Evolutionary conservation across 2,888 invertebrate species (phyloP).

Genomic region (Apeira syringaria): DNA sequence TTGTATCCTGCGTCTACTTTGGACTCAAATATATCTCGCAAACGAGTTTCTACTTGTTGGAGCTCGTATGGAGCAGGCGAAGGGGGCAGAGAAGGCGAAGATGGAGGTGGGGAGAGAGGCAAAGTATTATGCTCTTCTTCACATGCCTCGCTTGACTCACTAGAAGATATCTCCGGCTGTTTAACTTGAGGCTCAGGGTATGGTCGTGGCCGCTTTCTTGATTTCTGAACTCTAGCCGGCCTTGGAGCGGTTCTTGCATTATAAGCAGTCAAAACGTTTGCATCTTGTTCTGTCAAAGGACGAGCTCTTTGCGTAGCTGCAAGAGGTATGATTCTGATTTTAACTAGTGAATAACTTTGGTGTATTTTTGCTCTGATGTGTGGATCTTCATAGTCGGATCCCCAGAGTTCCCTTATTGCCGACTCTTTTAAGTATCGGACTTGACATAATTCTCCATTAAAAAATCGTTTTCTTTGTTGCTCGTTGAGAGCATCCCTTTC

Average conservation of each 20-base stretch:
- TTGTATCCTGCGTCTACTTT: conserved; percentile 82
- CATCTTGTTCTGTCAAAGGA: conserved; percentile 78
- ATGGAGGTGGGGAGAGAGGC: conserved; percentile 73
- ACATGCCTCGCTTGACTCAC: conserved; percentile 77
- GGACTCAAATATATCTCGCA: conserved; percentile 76
- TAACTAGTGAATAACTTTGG: conserved; percentile 76
- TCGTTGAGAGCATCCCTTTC: conserved; percentile 78
- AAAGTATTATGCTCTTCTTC: conserved; percentile 75
- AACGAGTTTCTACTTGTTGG: conserved; percentile 71
- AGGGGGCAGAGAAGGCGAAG: conserved; percentile 71
- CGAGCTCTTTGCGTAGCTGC: conserved; percentile 73
- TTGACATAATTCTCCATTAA: conserved; percentile 81
- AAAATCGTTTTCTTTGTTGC: conserved; percentile 77
- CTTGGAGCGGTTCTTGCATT: conserved; percentile 77
- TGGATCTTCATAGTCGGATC: conserved; percentile 75
- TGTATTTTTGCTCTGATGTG: conserved; percentile 76
- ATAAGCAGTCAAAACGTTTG: conserved; percentile 78
- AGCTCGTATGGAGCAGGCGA: conserved; percentile 74
- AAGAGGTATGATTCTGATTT: conserved; percentile 77
- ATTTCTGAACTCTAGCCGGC: conserved; percentile 64
- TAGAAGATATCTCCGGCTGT: conserved; percentile 63
- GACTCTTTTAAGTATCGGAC: conserved; percentile 77
- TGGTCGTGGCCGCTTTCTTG: conserved; percentile 63
- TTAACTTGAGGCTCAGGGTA: conserved; percentile 63
- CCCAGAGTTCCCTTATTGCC: conserved; percentile 80